Evolutionary conservation across 2,113 vertebrate species (phyloP), one percentile per base, ranked within the genome.

Genomic region (Cryptotis parvus): DNA sequence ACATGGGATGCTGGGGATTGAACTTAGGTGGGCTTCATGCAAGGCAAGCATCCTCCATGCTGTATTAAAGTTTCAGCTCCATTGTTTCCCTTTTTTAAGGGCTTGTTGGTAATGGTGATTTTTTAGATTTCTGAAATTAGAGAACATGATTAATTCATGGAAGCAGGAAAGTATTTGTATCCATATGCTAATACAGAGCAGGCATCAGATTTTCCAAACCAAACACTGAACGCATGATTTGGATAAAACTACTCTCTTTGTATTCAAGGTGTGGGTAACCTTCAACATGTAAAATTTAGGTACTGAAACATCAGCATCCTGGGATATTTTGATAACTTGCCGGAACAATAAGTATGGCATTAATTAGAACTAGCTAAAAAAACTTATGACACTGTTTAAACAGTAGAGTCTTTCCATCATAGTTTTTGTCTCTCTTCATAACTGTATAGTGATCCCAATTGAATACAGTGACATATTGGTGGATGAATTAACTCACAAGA

Each of bases 401-500:
- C 35, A 66, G 58, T 22, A 41, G 3, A n/a, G n/a, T 61, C n/a
- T 84, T 86, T 70, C 70, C 35, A 68, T 79, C 10, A 86, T 9
- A n/a, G 20, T 89, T 61, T 81, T 35, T 76, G 9, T 77, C 12
- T 85, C 37, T 93, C 24, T 81, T 39, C 61, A 69, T 73, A 37
- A 27, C 29, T 65, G 24, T 83, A 73, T 65, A 86, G 24, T 61
- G 66, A 83, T 65, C 20, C n/a, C 91, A 84, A 77, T 24, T 3
- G 27, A 73, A 91, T 61, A 61, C 20, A 91, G 49, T 29, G 63
- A 73, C 85, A 65, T 87, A 55, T 74, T 45, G 65, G 78, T 72
- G 80, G 74, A 86, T 52, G 86, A 83, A 94, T 94, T 55, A 87
- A 76, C 41, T 93, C 93, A 82, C 55, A 52, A 78, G 41, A 89